A percentile compares a stretch with the other conserved stretches of the same genome.
Conservation (phyloP, 2,797 vertebrate species). For the Cuculus canorus region DNA sequence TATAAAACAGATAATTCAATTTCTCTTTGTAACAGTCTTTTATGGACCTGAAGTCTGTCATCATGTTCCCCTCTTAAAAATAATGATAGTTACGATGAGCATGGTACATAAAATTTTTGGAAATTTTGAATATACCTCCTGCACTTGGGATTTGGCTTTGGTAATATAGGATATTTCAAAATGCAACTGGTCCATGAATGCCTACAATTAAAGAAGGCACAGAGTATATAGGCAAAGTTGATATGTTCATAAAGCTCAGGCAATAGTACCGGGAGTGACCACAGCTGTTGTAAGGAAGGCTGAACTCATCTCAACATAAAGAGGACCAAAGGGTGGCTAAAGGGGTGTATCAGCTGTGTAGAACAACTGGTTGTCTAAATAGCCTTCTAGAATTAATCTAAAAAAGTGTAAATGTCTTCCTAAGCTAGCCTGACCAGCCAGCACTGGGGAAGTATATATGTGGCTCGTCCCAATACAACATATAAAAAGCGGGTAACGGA, state of each 20-base stretch:
- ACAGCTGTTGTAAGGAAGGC: neutral
- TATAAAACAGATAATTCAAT: neutral
- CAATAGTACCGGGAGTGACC: neutral
- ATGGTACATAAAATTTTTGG: neutral
- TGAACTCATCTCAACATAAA: neutral
- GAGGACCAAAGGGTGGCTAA: neutral
- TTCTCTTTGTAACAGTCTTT: neutral
- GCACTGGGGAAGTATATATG: neutral
- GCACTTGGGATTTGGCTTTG: neutral
- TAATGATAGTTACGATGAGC: neutral
- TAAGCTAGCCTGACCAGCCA: neutral
- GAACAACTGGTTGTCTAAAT: neutral
- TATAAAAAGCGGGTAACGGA: neutral
- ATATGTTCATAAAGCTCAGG: neutral
- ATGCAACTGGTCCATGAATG: neutral
- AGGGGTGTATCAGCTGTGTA: neutral
- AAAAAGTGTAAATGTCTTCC: neutral
- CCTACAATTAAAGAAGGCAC: neutral
- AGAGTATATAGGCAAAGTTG: neutral
- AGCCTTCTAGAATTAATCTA: neutral
- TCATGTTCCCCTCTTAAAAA: neutral
- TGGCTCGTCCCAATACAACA: neutral
- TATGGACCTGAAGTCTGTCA: neutral
- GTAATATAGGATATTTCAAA: neutral
- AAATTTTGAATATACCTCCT: neutral